Base-by-base conservation (phyloP, 2,797 vertebrate species). In the Gobionotothen gibberifrons region DNA sequence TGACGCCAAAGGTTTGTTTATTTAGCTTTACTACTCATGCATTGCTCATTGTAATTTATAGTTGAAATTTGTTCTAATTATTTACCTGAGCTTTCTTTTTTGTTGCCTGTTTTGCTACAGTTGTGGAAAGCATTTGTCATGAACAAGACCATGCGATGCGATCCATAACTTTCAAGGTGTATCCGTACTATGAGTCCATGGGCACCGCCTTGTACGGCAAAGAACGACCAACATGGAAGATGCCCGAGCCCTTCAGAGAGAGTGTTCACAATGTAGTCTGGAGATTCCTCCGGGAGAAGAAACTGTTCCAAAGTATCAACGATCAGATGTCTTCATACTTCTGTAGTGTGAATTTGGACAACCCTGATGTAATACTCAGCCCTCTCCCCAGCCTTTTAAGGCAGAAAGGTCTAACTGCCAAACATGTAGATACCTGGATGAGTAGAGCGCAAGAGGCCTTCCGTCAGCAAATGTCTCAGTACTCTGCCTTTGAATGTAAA, bases 171-270 rank as follows among this genome's bases (percentile, higher is more conserved):
- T 54, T 98, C 40, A 93, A 82, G 46, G 84, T 96, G 48, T 96
- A 96, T 73, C 96, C 94, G 0, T 97, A 95, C 84, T 94, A 94
- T 0, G 0, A 48, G 19, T 95, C 90, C 0, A 77, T 97, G 83
- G 88, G 90, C 43, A 76, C 87, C 2, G 93, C 95, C 43, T 82
- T 98, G 0, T 97, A 97, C 21, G 95, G 96, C 36, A 90, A 93
- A 55, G 90, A 94, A 0, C 94, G 94, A 0, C 95, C 95, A 0
- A 51, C 76, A 13, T 92, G 95, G 84, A 95, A 93, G 76, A 82
- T 94, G 57, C 96, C 96, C 0, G 89, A 96, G 22, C 83, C 96
- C 29, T 56, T 96, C 76, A 91, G 59, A 9, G 62, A 95, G 57
- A 65, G 16, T 1, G 48, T 98, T 73, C 85, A 92, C 70, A 84